Evolutionary conservation across 2,797 vertebrate species (phyloP), one percentile per base, ranked within the genome.

Genomic region (Nothura maculosa): DNA sequence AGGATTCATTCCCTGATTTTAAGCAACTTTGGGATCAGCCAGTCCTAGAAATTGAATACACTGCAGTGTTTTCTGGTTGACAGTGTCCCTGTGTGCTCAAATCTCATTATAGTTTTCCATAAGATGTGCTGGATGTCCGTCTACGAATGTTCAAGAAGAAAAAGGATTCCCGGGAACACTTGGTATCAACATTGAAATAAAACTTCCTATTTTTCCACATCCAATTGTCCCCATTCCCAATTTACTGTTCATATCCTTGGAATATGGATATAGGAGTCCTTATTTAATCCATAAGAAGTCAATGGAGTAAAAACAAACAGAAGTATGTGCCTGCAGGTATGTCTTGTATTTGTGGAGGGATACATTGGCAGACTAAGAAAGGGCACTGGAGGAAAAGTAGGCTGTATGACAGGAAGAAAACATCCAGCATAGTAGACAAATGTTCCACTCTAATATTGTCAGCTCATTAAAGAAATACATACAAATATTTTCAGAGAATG

Each of bases 361-460:
- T 2, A 43, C 0, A 24, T 38, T 76, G n/a, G 11, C 80, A 8
- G 4, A 0, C 4, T 64, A 5, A 0, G 0, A 69, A 73, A 73
- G 10, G 11, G 47, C 55, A 40, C 4, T 3, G 3, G 16, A 58
- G 30, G 12, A 78, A 87, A 78, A 83, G 7, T 38, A 73, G 54
- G 47, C n/a, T 25, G 36, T 76, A 9, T 9, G 12, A 9, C 20
- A 40, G 32, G 3, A 27, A 74, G 42, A 32, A 69, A 85, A 7
- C 12, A 73, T 30, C 34, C 47, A 89, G 4, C n/a, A n/a, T 3
- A 66, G 18, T 20, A 69, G 55, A 42, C 3, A 80, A 94, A 70
- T 28, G 13, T 4, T 67, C 20, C 32, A 32, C 3, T 7, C 8
- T 18, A 74, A 30, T 3, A 14, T 76, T 54, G 47, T 63, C 30